These are phyloP conservation scores for Aphelenchoides bicaudatus DNA, from an alignment of 2,888 invertebrate genomes.

Conservation along the genomic window DNA sequence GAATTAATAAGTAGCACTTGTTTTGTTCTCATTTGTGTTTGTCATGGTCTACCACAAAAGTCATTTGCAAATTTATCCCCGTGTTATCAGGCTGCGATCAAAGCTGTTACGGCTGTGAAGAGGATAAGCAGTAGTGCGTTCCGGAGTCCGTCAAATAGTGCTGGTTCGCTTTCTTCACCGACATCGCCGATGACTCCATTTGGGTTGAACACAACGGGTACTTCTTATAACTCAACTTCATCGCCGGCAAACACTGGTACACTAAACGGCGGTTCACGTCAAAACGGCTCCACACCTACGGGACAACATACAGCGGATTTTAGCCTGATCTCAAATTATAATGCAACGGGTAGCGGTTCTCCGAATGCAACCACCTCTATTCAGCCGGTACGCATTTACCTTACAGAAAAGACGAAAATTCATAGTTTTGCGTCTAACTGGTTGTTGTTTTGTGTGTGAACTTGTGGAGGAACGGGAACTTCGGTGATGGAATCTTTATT, in stretches of 20 bases:
- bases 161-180: conserved; percentile 22
- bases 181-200: conserved; percentile 21
- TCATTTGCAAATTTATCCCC: too few relatives aligned
- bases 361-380: neutral
- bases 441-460: too few relatives aligned
- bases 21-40: conserved; percentile 20
- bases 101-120: conserved; percentile 58
- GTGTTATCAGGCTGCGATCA: conserved; percentile 53
- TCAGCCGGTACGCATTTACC: conserved; percentile 4
- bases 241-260: conserved; percentile 6
- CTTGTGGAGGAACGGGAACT: too few relatives aligned
- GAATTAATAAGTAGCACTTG: too few relatives aligned
- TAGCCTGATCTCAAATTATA: too few relatives aligned
- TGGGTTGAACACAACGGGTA: conserved; percentile 12
- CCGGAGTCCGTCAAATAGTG: conserved; percentile 32
- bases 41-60: conserved; percentile 21
- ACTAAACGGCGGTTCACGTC: neutral
- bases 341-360: neutral
- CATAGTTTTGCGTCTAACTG: too few relatives aligned
- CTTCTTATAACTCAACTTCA: too few relatives aligned
- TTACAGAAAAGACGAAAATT: too few relatives aligned
- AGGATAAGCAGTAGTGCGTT: conserved; percentile 48
- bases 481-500: too few relatives aligned
- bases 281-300: too few relatives aligned
- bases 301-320: too few relatives aligned